A percentile compares a stretch with the other conserved stretches of the same genome.
phyloP scores from a whole-genome alignment of 2,888 invertebrate species.

The Rhingia rostrata region DNA sequence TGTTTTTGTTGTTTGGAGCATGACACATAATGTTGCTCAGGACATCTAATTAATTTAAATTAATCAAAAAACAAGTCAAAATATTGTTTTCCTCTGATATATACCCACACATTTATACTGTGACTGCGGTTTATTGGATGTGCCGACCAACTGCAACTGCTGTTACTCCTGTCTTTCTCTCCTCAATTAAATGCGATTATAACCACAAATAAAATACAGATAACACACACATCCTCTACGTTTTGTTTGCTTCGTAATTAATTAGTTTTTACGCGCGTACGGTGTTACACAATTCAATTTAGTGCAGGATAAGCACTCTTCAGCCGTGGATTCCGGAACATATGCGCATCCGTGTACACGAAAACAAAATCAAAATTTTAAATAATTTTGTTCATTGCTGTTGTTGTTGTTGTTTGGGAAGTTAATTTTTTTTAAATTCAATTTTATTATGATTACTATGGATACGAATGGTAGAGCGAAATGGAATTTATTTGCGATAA shows the following conservation, averaged over 20 bases:
- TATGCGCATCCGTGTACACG: slow-evolving; percentile 18
- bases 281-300: slow-evolving; percentile 60
- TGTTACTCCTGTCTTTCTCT: neutral
- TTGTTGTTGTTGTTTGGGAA: slow-evolving; percentile 4
- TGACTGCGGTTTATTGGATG: slow-evolving; percentile 47
- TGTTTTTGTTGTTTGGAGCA: slow-evolving; percentile 14
- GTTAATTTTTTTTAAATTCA: slow-evolving; percentile 44
- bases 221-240: slow-evolving; percentile 31
- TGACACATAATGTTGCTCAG: slow-evolving; percentile 40
- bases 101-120: neutral
- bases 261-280: slow-evolving; percentile 42
- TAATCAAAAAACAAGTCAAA: slow-evolving; percentile 6
- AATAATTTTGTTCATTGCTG: slow-evolving; percentile 34
- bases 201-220: slow-evolving; percentile 59
- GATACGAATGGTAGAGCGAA: slow-evolving; percentile 30
- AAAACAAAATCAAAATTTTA: slow-evolving; percentile 46
- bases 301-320: slow-evolving; percentile 68
- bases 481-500: slow-evolving; percentile 64
- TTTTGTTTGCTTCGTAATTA: slow-evolving; percentile 59
- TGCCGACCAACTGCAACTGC: neutral
- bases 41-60: slow-evolving; percentile 61
- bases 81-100: slow-evolving; percentile 6
- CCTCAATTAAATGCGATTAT: slow-evolving; percentile 68
- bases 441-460: slow-evolving; percentile 56
- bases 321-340: slow-evolving; percentile 37